Conservation (phyloP, 2,888 invertebrate species). For the Furcula furcula region DNA sequence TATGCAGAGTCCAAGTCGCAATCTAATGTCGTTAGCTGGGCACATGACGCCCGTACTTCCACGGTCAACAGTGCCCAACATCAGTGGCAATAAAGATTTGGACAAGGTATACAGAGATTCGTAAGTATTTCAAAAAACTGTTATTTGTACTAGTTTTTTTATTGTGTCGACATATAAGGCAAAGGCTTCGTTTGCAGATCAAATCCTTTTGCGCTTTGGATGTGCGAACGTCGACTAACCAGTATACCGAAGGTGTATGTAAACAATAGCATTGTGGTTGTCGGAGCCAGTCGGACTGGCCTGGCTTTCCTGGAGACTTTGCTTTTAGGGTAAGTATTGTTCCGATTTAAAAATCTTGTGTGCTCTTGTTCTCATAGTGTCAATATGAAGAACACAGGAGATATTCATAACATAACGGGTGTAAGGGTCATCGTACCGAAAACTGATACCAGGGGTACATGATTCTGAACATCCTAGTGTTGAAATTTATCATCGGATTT, state of each 20-base stretch:
- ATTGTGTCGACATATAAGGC: too few relatives aligned
- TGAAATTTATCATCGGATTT: too few relatives aligned
- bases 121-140: too few relatives aligned
- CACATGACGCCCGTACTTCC: slow-evolving; percentile 66
- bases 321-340: slow-evolving; percentile 72
- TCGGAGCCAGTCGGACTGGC: slow-evolving; percentile 84
- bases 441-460: too few relatives aligned
- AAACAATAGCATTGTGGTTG: slow-evolving; percentile 83
- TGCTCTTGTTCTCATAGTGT: too few relatives aligned
- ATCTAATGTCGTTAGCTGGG: slow-evolving; percentile 66
- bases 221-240: slow-evolving; percentile 75
- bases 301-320: slow-evolving; percentile 83
- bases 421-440: too few relatives aligned
- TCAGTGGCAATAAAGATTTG: slow-evolving; percentile 43
- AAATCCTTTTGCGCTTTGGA: slow-evolving; percentile 77
- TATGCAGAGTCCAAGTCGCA: slow-evolving; percentile 49
- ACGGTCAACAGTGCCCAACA: slow-evolving; percentile 58
- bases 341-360: too few relatives aligned
- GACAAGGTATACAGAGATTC: slow-evolving; percentile 47
- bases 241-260: slow-evolving; percentile 74
- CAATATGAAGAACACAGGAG: too few relatives aligned
- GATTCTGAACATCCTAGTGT: too few relatives aligned
- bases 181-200: slow-evolving; percentile 5
- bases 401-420: too few relatives aligned
- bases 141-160: too few relatives aligned